phyloP scores from a whole-genome alignment of 1,140 invertebrate genomes.

The Drosophila nigromelanica region DNA sequence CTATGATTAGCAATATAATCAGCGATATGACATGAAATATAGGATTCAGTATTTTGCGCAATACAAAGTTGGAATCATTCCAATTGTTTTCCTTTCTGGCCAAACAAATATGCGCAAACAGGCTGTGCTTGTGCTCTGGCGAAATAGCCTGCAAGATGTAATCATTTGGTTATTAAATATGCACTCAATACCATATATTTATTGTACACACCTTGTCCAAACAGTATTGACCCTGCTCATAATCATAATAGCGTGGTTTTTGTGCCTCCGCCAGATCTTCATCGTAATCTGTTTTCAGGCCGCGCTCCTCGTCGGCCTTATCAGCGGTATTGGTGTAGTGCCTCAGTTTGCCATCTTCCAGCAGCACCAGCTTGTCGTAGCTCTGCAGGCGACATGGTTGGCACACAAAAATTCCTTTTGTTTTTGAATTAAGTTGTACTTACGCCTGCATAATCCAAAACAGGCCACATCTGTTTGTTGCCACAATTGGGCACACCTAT shows the following conservation, averaged over 20 bases:
- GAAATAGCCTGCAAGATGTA: slow-evolving; percentile 57
- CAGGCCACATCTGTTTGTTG: slow-evolving; percentile 88
- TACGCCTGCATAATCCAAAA: slow-evolving; percentile 87
- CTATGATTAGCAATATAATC: slow-evolving; percentile 88
- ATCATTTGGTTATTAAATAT: too few relatives aligned
- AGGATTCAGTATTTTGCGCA: slow-evolving; percentile 90
- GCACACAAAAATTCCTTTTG: not conserved
- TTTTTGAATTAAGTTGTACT: not conserved
- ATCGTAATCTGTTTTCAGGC: slow-evolving; percentile 78
- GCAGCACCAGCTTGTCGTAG: slow-evolving; percentile 87
- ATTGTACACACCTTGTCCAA: slow-evolving; percentile 87
- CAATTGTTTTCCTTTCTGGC: slow-evolving; percentile 88
- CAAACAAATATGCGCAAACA: slow-evolving; percentile 90
- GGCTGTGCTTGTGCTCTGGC: slow-evolving; percentile 74
- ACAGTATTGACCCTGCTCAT: slow-evolving; percentile 90
- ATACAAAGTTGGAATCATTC: slow-evolving; percentile 89
- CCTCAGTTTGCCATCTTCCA: slow-evolving; percentile 88
- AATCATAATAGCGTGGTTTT: slow-evolving; percentile 87
- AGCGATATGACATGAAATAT: slow-evolving; percentile 90
- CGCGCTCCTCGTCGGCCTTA: slow-evolving; percentile 56
- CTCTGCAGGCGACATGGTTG: slow-evolving; percentile 46
- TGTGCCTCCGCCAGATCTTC: slow-evolving; percentile 75
- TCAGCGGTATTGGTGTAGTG: slow-evolving; percentile 87
- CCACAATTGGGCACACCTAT: slow-evolving; percentile 89
- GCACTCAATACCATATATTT: too few relatives aligned